A percentile compares a stretch with the other conserved stretches of the same genome.
Evolutionary conservation across 2,113 vertebrate genomes (phyloP).

Genomic region (Ptyas mucosa): DNA sequence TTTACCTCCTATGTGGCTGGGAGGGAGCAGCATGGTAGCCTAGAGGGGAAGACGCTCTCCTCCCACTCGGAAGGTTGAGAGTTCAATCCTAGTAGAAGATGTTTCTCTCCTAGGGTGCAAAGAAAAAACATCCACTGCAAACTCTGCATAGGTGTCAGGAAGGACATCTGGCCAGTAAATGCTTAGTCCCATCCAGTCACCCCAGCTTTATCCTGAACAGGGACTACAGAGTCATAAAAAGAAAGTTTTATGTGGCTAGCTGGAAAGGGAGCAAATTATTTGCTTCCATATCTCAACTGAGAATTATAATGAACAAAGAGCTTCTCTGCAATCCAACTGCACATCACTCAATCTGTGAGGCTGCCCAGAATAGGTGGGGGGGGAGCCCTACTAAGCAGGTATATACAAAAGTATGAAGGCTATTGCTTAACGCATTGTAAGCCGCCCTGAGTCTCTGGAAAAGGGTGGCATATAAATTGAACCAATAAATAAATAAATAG

Average conservation of each 20-base stretch:
- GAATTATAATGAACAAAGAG: not conserved
- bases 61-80: not conserved
- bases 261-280: not conserved
- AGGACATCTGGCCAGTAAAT: not conserved
- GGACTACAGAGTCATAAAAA: not conserved
- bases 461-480: too few species aligned
- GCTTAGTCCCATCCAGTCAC: not conserved
- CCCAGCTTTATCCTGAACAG: not conserved
- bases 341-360: not conserved
- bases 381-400: too few species aligned
- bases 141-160: not conserved
- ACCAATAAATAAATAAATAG: too few species aligned
- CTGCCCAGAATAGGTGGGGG: not conserved
- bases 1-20: not conserved
- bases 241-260: not conserved
- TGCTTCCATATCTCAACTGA: not conserved
- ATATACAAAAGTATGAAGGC: too few species aligned
- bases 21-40: not conserved
- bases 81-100: not conserved
- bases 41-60: not conserved
- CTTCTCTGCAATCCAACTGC: not conserved
- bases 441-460: too few species aligned
- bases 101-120: not conserved
- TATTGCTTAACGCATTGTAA: too few species aligned
- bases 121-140: not conserved